Evolutionary conservation across 2,113 vertebrate species (phyloP).

Genomic region (Xiphophorus maculatus): DNA sequence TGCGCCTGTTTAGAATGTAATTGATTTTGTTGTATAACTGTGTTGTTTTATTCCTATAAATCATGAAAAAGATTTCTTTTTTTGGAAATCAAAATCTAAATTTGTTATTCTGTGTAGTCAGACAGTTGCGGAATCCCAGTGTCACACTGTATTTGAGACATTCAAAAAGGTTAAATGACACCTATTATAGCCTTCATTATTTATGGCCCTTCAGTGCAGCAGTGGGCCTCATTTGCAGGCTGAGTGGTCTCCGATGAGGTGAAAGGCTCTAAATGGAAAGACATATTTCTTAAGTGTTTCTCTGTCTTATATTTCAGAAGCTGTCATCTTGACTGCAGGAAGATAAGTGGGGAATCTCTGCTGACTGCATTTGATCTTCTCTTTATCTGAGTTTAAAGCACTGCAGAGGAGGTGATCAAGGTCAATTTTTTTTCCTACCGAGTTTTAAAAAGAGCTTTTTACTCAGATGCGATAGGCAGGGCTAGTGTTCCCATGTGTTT

Average conservation of each 20-base stretch:
- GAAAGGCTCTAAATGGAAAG: constrained; percentile 19
- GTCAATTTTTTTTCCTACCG: constrained; percentile 17
- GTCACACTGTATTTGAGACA: not conserved
- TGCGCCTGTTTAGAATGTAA: not conserved
- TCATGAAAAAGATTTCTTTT: not conserved
- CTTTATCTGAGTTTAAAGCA: constrained; percentile 40
- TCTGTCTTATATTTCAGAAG: constrained; percentile 50
- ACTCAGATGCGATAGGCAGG: constrained; percentile 13
- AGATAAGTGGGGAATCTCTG: constrained; percentile 24
- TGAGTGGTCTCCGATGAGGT: constrained; percentile 6
- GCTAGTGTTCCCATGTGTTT: constrained; percentile 34
- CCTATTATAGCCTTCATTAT: not conserved
- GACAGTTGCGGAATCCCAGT: not conserved
- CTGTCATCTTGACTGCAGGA: constrained; percentile 34
- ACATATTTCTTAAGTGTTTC: constrained; percentile 42
- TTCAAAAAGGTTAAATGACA: not conserved
- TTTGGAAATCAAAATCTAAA: not conserved
- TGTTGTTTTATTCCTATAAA: not conserved
- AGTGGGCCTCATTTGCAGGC: constrained; percentile 4
- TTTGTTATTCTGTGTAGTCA: not conserved
- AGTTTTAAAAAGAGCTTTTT: constrained; percentile 21
- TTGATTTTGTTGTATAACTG: not conserved
- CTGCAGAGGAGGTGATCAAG: constrained; percentile 51
- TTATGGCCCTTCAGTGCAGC: constrained; percentile 7
- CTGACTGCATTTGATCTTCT: constrained; percentile 46